Conservation (phyloP, 2,888 invertebrate species). For the Melieria crassipennis region DNA sequence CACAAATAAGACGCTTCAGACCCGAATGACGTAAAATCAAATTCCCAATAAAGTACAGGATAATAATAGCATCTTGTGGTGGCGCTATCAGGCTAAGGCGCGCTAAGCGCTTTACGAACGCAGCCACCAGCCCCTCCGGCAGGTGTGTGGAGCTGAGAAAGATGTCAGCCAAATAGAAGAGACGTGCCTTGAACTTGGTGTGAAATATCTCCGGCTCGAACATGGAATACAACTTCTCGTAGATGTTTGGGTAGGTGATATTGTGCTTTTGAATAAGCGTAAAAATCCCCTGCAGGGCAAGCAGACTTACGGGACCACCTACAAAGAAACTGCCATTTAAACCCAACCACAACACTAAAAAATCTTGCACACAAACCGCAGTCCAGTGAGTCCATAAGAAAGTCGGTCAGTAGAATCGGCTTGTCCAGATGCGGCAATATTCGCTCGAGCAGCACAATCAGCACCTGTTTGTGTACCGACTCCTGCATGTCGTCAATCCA, state of each 20-base stretch:
- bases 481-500: conserved; percentile 68
- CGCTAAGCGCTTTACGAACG: conserved; percentile 89
- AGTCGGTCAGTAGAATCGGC: conserved; percentile 88
- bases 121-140: conserved; percentile 89
- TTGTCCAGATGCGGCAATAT: conserved; percentile 82
- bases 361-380: conserved; percentile 68
- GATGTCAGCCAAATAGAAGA: conserved; percentile 88
- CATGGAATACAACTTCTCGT: conserved; percentile 93
- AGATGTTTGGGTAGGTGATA: conserved; percentile 95
- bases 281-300: conserved; percentile 92
- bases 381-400: conserved; percentile 89
- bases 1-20: conserved; percentile 74
- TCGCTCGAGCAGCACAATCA: conserved; percentile 83
- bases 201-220: conserved; percentile 91
- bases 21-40: conserved; percentile 86
- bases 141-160: conserved; percentile 94
- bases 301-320: conserved; percentile 88
- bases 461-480: conserved; percentile 79
- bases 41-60: conserved; percentile 86
- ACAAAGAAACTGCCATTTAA: conserved; percentile 42
- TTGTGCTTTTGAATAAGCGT: conserved; percentile 90
- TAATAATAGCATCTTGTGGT: conserved; percentile 78
- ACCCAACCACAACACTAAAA: background rate
- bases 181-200: conserved; percentile 86
- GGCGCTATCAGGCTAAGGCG: conserved; percentile 86